Evolutionary conservation across 2,888 invertebrate genomes (phyloP).

Genomic region (Spicauda simplicius): DNA sequence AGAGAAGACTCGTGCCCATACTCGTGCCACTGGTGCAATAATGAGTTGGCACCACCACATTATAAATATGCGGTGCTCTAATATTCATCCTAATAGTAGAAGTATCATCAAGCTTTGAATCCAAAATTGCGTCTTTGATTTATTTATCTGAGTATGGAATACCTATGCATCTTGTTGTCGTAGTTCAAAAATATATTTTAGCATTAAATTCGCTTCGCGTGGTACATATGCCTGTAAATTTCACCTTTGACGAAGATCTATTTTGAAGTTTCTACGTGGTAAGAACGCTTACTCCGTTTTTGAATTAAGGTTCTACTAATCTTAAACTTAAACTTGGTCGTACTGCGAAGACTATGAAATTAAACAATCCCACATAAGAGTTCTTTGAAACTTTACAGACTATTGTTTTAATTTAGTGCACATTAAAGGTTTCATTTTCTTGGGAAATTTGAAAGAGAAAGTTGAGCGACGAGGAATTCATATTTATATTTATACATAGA

Average conservation of each 20-base stretch:
- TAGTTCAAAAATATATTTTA: background rate
- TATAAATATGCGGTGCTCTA: too few relatives aligned
- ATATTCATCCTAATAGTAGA: too few relatives aligned
- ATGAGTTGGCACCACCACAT: too few relatives aligned
- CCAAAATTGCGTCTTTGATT: too few relatives aligned
- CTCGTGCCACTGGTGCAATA: too few relatives aligned
- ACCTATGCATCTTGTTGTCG: too few relatives aligned
- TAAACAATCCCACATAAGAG: slow-evolving; percentile 14
- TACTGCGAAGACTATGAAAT: slow-evolving; percentile 9
- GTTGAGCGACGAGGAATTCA: background rate
- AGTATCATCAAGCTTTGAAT: too few relatives aligned
- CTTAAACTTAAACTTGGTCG: slow-evolving; percentile 10
- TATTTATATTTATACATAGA: too few relatives aligned
- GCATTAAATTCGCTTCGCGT: background rate
- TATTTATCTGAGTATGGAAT: too few relatives aligned
- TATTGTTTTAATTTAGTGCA: slow-evolving; percentile 13
- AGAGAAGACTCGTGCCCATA: too few relatives aligned
- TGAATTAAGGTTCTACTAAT: slow-evolving; percentile 18
- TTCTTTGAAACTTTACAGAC: slow-evolving; percentile 21
- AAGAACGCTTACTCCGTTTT: slow-evolving; percentile 13
- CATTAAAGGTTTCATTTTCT: background rate
- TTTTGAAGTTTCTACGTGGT: slow-evolving; percentile 2
- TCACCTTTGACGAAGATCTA: slow-evolving; percentile 6
- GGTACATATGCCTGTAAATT: background rate
- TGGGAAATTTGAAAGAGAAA: background rate